These are phyloP conservation scores for Ivindomyrus marchei DNA, from an alignment of 2,113 vertebrate species.

Conservation along the genomic window DNA sequence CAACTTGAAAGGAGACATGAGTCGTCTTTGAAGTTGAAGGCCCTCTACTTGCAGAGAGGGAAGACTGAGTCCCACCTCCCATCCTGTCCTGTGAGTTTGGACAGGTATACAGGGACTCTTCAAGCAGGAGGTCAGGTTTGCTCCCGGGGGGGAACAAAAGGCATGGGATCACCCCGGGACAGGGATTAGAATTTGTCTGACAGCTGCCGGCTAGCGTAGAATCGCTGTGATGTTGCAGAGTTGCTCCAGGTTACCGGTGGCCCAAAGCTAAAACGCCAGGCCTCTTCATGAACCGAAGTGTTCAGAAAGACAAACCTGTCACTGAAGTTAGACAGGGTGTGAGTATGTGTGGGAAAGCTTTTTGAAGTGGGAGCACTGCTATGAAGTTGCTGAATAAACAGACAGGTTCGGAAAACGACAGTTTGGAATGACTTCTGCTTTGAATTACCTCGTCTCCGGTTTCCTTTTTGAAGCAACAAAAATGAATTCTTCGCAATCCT, in stretches of 20 bases:
- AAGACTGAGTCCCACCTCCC: constrained; percentile 2
- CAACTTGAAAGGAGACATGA: constrained; percentile 51
- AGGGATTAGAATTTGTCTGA: constrained; percentile 49
- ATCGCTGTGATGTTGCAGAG: not conserved
- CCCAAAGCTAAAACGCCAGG: constrained; percentile 4
- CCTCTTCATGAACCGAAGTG: not conserved
- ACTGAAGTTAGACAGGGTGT: not conserved
- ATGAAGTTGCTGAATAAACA: constrained; percentile 30
- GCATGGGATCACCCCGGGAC: constrained; percentile 45
- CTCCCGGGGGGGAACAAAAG: constrained; percentile 33
- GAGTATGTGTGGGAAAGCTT: not conserved
- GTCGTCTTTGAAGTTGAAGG: constrained; percentile 58
- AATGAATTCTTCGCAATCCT: not conserved
- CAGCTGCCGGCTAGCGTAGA: constrained; percentile 44
- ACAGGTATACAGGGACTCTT: constrained; percentile 19
- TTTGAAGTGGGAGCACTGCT: not conserved
- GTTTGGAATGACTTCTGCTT: constrained; percentile 11
- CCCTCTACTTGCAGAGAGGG: constrained; percentile 30
- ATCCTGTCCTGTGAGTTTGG: constrained; percentile 16
- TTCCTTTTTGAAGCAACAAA: constrained; percentile 14
- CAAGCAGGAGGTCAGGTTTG: constrained; percentile 15
- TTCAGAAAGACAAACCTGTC: not conserved
- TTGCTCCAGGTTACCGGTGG: not conserved
- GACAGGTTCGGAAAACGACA: constrained; percentile 19
- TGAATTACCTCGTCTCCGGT: constrained; percentile 24